Base-by-base conservation (phyloP, 2,888 invertebrate genomes). In the Tachina grossa region DNA sequence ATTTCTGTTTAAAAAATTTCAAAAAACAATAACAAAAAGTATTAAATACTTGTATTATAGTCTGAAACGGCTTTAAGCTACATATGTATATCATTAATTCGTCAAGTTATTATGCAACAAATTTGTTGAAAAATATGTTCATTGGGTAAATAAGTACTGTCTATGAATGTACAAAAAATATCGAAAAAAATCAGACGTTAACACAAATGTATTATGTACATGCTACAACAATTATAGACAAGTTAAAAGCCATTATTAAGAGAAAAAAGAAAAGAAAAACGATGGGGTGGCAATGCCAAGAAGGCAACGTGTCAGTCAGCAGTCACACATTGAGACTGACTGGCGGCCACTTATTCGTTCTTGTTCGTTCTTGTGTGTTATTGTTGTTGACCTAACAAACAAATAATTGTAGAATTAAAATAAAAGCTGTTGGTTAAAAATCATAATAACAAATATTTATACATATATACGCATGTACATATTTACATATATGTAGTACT, bases 221-320 rank as follows among this genome's bases (percentile, higher is more conserved):
- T 76, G 76, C 76, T 69, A 80, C 74, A 82, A 76, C 82, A 82
- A 76, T 76, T 82, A 82, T 82, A 82, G 69, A 76, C 82, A 72
- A 80, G 51, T 75, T 77, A 83, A 83, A 83, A 83, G 76, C 71
- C 76, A 83, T 77, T 83, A 83, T 65, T 71, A 83, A 77, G 71
- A 83, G 47, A 76, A 83, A 71, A 31, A 31, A 31, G 31, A 31
- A 31, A 31, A 31, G 0, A 31, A 31, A 61, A 66, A 59, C 72
- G 59, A 83, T 83, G 83, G 83, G 83, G 83, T 83, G 83, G 83
- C 76, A 61, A 76, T 63, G 69, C 22, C 69, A 82, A 76, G 49
- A 82, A 82, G 82, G 76, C 82, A 76, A 55, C 81, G 59, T 75
- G 81, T 81, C 81, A 75, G 80, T 74, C 65, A 80, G 81, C 65